These are phyloP conservation scores for Chaetura pelagica DNA, from an alignment of 2,113 vertebrate genomes.

Conservation along the genomic window DNA sequence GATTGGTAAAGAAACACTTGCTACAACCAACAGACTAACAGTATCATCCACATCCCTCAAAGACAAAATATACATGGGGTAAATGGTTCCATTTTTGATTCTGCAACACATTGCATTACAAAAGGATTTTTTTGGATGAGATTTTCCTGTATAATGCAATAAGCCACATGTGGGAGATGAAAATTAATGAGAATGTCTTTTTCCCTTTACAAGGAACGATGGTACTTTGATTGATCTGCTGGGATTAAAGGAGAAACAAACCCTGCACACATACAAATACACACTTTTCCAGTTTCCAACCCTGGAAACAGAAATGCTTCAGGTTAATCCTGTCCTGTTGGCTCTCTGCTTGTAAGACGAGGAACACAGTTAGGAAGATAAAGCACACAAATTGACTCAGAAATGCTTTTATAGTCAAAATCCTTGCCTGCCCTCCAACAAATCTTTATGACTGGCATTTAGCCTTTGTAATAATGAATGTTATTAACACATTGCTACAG, in stretches of 20 bases:
- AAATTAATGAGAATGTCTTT: slow-evolving; percentile 29
- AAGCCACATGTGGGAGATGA: not conserved
- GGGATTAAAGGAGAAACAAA: not conserved
- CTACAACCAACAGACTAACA: not conserved
- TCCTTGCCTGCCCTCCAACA: not conserved
- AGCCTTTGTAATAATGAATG: not conserved
- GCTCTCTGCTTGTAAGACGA: not conserved
- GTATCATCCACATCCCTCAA: not conserved
- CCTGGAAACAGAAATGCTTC: not conserved
- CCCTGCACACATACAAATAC: not conserved
- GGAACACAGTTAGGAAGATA: not conserved
- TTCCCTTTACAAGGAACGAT: not conserved
- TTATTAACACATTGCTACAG: not conserved
- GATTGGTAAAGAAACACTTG: not conserved
- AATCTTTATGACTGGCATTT: not conserved
- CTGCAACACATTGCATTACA: not conserved
- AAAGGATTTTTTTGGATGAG: slow-evolving; percentile 16
- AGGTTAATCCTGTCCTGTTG: not conserved
- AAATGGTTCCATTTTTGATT: not conserved
- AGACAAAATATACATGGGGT: not conserved
- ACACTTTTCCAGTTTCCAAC: not conserved
- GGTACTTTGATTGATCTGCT: not conserved
- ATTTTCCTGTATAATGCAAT: slow-evolving; percentile 27
- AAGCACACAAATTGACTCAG: not conserved
- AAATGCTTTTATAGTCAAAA: not conserved